Evolutionary conservation across 2,797 vertebrate genomes (phyloP), one percentile per base, ranked within the genome.

Genomic region (Phoebastria nigripes): DNA sequence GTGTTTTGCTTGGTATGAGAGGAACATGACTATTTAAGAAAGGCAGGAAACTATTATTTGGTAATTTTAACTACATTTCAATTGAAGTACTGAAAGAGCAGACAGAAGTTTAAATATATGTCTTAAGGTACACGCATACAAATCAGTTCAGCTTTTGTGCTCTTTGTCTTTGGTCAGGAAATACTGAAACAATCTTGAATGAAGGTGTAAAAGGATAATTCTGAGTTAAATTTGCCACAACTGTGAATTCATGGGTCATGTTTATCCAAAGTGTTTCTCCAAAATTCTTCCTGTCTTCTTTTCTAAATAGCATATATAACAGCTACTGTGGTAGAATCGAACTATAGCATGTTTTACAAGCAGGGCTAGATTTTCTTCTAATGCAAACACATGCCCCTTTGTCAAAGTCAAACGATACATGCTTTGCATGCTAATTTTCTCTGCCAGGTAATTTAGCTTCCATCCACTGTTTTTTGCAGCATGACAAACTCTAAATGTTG

Each of bases 381-480:
- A 54, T 41, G 46, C 39, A 89, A 82, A 81, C 65, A 78, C 1
- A 1, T 85, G 35, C 22, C n/a, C 28, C 54, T 86, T 89, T 87
- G 39, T 93, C 87, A 94, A 84, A 94, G 82, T 91, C 70, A 84
- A 80, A 91, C 44, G 56, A 56, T 91, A 56, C 71, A 61, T 70
- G 71, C 35, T 91, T 88, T 94, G 61, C 61, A 54, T 95, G 25
- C 26, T 91, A 41, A 94, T 94, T 88, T 46, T 33, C 26, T 85
- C 41, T 92, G 46, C 58, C 58, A 79, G 66, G 39, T 91, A 89
- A 41, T 86, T 67, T 92, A 63, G 25, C 52, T 84, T 90, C 42
- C 22, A 44, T 89, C 39, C n/a, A 28, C 42, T 77, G 8, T 1
- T 37, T 72, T 91, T 79, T 63, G 14, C 25, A 81, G 11, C 46